phyloP scores from a whole-genome alignment of 2,888 invertebrate genomes.

The Trichogramma dendrolimi region DNA sequence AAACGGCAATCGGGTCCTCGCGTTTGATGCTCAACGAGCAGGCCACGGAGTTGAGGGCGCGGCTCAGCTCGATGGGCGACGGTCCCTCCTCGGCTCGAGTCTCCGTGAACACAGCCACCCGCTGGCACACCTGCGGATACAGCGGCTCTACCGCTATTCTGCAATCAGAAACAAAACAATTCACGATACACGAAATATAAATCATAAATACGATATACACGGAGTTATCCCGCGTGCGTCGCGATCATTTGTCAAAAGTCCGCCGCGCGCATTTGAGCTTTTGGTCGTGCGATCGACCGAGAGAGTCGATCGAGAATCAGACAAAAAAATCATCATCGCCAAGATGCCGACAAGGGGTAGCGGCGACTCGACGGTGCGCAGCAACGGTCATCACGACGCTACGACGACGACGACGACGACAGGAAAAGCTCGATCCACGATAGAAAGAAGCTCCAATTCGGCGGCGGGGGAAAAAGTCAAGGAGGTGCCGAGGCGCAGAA shows the following conservation, averaged over 20 bases:
- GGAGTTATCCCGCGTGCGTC: too few relatives aligned
- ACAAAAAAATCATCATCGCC: too few relatives aligned
- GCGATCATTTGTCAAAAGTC: too few relatives aligned
- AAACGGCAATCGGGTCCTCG: conserved; percentile 75
- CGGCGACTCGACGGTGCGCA: too few relatives aligned
- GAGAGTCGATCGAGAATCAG: too few relatives aligned
- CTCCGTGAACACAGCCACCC: conserved; percentile 54
- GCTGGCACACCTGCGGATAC: conserved; percentile 82
- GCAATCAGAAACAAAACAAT: conserved; percentile 37
- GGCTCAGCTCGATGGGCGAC: conserved; percentile 77
- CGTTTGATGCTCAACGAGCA: conserved; percentile 79
- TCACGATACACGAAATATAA: too few relatives aligned
- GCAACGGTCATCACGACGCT: too few relatives aligned
- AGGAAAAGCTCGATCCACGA: not conserved
- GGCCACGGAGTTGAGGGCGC: conserved; percentile 78
- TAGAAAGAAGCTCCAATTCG: not conserved
- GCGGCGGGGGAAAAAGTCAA: not conserved
- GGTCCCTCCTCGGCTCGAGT: conserved; percentile 49
- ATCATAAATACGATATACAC: too few relatives aligned
- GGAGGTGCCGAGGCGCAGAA: not conserved
- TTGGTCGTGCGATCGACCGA: too few relatives aligned
- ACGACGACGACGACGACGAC: not conserved
- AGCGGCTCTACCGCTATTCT: conserved; percentile 90
- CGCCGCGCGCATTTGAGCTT: too few relatives aligned
- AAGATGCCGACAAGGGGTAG: too few relatives aligned